Evolutionary conservation across 2,888 invertebrate species (phyloP), one percentile per base, ranked within the genome.

Genomic region (Euplagia quadripunctaria): DNA sequence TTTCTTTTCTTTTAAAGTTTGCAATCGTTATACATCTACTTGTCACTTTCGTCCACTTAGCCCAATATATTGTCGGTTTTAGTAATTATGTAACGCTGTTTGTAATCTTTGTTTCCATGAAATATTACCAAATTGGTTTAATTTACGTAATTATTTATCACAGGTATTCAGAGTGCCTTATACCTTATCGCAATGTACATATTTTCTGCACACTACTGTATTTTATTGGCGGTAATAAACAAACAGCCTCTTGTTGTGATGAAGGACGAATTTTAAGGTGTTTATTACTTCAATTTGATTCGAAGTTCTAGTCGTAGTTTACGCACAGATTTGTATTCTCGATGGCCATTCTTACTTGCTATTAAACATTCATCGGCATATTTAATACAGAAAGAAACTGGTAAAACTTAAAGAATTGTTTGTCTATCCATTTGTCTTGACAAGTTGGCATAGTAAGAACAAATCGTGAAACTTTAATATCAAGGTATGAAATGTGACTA

Each of bases 101-200:
- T n/a, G 52, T 17, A 8, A 52, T 52, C 52, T 17, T 52, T 16
- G n/a, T 55, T 55, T n/a, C 17, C 55, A 14, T n/a, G 9, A 55
- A 9, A n/a, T n/a, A 55, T 9, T 8, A n/a, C 55, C 55, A 55
- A 17, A 55, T 55, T 55, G 17, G 55, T n/a, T 17, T 55, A 9
- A 55, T n/a, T 55, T 8, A 55, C n/a, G 55, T 55, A 55, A 55
- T 55, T 55, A 55, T 55, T 55, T 55, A 55, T n/a, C 55, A 55
- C 55, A n/a, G 9, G 4, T n/a, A 55, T n/a, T n/a, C n/a, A 31
- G 8, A 55, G 52, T 52, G 52, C n/a, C 52, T 17, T n/a, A n/a
- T 52, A 52, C 17, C n/a, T 52, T 17, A 52, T n/a, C 8, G 8
- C n/a, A 7, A 7, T 55, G n/a, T 9, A 55, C 55, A 55, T 55